phyloP scores from a whole-genome alignment of 2,797 vertebrate species.

The Pelochelys cantorii region DNA sequence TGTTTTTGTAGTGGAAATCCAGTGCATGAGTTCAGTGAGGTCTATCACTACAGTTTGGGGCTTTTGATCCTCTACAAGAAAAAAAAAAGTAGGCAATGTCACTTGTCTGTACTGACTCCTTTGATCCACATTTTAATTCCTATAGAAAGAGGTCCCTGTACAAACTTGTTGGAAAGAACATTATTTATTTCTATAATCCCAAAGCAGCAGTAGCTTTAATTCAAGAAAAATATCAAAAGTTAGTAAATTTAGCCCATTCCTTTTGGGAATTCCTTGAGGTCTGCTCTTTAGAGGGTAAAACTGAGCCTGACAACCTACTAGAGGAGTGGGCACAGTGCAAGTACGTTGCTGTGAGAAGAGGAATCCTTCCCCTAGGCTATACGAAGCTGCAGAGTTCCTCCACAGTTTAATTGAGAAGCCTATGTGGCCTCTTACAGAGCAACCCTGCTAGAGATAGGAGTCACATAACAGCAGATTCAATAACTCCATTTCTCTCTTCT shows the following conservation, averaged over 20 bases:
- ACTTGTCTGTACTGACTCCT: not conserved
- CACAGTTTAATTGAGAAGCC: not conserved
- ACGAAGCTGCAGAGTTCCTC: not conserved
- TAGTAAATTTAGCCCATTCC: not conserved
- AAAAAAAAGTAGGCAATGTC: not conserved
- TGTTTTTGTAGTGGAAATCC: not conserved
- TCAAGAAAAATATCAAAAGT: not conserved
- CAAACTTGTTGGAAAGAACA: not conserved
- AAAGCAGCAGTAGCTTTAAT: not conserved
- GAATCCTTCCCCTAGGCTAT: not conserved
- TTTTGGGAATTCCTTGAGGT: not conserved
- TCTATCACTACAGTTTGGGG: not conserved
- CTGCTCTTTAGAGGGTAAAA: not conserved
- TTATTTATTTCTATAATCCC: not conserved
- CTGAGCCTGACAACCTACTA: not conserved
- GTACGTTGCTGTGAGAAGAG: not conserved
- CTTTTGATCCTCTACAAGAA: not conserved
- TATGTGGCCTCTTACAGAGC: not conserved
- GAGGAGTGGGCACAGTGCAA: not conserved
- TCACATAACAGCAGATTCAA: not conserved
- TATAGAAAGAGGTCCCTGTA: not conserved
- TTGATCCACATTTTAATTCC: constrained; percentile 5
- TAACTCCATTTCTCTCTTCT: not conserved
- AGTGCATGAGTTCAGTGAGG: not conserved
- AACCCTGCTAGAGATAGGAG: not conserved